Conservation (phyloP, 2,113 vertebrate species). For the Accipiter cooperii region DNA sequence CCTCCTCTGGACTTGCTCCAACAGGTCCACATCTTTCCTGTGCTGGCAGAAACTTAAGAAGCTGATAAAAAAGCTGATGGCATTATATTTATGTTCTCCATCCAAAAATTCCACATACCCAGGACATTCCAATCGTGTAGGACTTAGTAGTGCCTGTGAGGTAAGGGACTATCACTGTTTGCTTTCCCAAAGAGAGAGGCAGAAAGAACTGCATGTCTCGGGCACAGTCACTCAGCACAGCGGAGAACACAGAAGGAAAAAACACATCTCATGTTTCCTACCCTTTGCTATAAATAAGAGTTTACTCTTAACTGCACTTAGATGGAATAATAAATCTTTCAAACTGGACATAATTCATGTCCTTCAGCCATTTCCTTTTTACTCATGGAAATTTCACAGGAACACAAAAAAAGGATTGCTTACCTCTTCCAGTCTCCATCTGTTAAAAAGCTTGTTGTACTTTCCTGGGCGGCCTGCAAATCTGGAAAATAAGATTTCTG, state of each 20-base stretch:
- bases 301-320: not conserved
- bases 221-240: not conserved
- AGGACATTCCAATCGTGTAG: not conserved
- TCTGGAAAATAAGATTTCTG: conserved; percentile 70
- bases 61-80: not conserved
- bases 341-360: not conserved
- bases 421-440: conserved; percentile 98
- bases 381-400: not conserved
- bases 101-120: not conserved
- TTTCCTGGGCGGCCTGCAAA: conserved; percentile 97
- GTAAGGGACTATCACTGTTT: not conserved
- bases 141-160: not conserved
- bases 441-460: conserved; percentile 97
- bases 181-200: not conserved
- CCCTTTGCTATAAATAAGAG: not conserved
- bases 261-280: not conserved
- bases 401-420: conserved; percentile 42
- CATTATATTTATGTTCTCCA: not conserved
- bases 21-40: not conserved
- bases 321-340: not conserved
- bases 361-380: not conserved
- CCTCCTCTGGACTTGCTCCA: not conserved
- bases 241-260: not conserved
- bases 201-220: not conserved
- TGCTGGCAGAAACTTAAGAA: not conserved